Evolutionary conservation across 2,888 invertebrate genomes (phyloP).

Genomic region (Mimumesa dahlbomi): DNA sequence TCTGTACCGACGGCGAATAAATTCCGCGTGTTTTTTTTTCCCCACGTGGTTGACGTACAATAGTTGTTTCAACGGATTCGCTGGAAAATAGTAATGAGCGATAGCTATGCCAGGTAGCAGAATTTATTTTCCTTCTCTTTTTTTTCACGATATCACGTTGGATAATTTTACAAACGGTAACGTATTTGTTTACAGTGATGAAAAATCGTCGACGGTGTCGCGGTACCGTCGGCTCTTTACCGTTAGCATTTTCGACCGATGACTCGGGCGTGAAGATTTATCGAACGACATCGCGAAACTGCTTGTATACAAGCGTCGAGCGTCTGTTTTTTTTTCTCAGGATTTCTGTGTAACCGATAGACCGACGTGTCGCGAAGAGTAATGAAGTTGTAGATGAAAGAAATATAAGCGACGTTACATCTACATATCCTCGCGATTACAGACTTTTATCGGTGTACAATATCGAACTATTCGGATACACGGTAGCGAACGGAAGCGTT

Average conservation of each 20-base stretch:
- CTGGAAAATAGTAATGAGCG: too few species aligned
- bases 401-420: constrained; percentile 14
- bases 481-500: not conserved
- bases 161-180: too few species aligned
- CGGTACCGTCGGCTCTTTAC: constrained; percentile 28
- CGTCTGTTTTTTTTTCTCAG: not conserved
- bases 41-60: too few species aligned
- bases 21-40: too few species aligned
- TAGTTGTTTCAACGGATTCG: too few species aligned
- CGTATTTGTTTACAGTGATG: too few species aligned
- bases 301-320: constrained; percentile 36
- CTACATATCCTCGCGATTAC: not conserved
- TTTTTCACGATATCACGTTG: too few species aligned
- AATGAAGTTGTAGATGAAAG: constrained; percentile 7
- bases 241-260: constrained; percentile 38
- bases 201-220: not conserved
- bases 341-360: constrained; percentile 4
- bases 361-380: not conserved
- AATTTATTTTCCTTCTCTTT: too few species aligned
- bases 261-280: constrained; percentile 27
- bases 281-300: constrained; percentile 3
- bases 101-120: too few species aligned
- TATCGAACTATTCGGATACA: not conserved
- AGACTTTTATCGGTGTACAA: not conserved
- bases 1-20: too few species aligned